Evolutionary conservation across 2,888 invertebrate species (phyloP).

Genomic region (Apotomis turbidana): DNA sequence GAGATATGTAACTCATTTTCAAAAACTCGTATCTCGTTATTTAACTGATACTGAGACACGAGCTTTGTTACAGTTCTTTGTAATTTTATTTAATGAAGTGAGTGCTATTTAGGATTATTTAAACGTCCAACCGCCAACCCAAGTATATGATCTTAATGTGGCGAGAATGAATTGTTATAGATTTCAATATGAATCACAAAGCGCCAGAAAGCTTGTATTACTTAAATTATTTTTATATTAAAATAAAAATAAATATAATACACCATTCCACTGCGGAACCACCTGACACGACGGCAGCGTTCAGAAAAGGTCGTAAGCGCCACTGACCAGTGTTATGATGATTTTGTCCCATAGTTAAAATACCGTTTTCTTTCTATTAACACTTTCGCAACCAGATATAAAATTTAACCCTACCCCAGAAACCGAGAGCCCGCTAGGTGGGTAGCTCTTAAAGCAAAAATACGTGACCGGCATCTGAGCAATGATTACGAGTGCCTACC

Average conservation of each 20-base stretch:
- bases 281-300: conserved; percentile 45
- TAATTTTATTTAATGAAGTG: background rate
- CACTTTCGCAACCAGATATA: too few relatives aligned
- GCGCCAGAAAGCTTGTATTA: conserved; percentile 43
- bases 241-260: conserved; percentile 36
- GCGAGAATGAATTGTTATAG: conserved; percentile 23
- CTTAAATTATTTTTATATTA: conserved; percentile 48
- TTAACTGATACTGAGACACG: too few relatives aligned
- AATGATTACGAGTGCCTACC: too few relatives aligned
- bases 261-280: conserved; percentile 61
- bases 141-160: conserved; percentile 25
- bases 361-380: too few relatives aligned
- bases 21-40: too few relatives aligned
- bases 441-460: too few relatives aligned
- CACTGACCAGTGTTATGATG: background rate
- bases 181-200: conserved; percentile 44
- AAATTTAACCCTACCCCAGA: too few relatives aligned
- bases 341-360: too few relatives aligned
- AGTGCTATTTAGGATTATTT: background rate
- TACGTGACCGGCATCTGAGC: too few relatives aligned
- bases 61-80: too few relatives aligned
- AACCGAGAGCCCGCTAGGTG: too few relatives aligned
- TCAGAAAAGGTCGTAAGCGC: background rate
- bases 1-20: too few relatives aligned
- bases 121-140: conserved; percentile 16